Evolutionary conservation across 2,797 vertebrate species (phyloP).

Genomic region (Microctenopoma lineatum): DNA sequence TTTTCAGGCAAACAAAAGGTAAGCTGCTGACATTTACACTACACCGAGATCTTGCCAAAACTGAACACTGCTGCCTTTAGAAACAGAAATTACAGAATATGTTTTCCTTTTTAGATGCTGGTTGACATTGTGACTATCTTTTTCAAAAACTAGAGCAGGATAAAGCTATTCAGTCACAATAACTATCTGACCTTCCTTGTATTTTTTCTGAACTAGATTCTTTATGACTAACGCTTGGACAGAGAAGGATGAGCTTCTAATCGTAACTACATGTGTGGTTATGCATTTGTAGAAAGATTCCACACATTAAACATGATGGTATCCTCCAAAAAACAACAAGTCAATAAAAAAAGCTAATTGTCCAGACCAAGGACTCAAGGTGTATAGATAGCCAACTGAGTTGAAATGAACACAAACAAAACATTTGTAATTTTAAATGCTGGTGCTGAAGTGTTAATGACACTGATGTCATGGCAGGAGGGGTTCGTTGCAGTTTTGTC

Average conservation of each 20-base stretch:
- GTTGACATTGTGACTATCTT: neutral
- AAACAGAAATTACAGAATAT: slow-evolving; percentile 1
- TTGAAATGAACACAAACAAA: too few species aligned
- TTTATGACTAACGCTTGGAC: too few species aligned
- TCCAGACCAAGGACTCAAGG: too few species aligned
- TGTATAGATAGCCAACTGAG: too few species aligned
- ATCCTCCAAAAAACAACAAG: neutral
- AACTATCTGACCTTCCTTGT: too few species aligned
- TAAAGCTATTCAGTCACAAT: too few species aligned
- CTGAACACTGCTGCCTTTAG: neutral
- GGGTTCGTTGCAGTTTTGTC: slow-evolving; percentile 46
- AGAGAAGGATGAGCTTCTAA: too few species aligned
- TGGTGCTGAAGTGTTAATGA: slow-evolving; percentile 35
- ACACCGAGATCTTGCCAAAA: neutral
- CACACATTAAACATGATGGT: too few species aligned
- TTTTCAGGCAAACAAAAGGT: slow-evolving; percentile 50
- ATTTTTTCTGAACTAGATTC: too few species aligned
- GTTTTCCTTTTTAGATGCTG: too few species aligned
- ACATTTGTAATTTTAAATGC: neutral
- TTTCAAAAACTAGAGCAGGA: too few species aligned
- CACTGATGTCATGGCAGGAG: slow-evolving; percentile 21
- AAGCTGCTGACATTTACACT: slow-evolving; percentile 28
- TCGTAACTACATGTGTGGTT: neutral
- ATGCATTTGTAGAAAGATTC: too few species aligned
- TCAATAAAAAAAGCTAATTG: neutral